Conservation (phyloP, 2,888 invertebrate genomes). For the Creontiades dilutus region DNA sequence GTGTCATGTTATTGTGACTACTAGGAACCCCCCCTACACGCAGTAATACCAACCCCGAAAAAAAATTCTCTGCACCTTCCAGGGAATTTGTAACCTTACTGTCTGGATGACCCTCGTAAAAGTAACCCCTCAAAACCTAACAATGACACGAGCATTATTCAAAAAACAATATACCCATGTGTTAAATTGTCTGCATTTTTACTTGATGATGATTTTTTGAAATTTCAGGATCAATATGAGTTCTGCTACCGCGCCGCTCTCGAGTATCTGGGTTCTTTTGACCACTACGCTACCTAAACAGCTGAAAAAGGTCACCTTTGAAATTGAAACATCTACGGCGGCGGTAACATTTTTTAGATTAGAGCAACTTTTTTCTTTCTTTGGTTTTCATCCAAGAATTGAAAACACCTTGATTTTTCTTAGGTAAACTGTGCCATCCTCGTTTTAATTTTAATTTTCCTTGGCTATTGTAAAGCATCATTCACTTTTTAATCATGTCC, state of each 20-base stretch:
- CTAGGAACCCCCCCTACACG: too few relatives aligned
- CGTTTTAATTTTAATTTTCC: constrained; percentile 8
- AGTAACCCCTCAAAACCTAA: too few relatives aligned
- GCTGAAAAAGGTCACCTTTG: not conserved
- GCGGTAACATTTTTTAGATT: constrained; percentile 34
- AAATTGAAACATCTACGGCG: not conserved
- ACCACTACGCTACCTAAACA: constrained; percentile 93
- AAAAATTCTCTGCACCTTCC: too few relatives aligned
- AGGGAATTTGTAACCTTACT: too few relatives aligned
- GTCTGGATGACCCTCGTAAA: too few relatives aligned
- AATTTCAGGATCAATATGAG: constrained; percentile 97
- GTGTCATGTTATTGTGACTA: too few relatives aligned
- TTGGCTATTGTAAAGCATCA: constrained; percentile 21
- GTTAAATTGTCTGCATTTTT: too few relatives aligned
- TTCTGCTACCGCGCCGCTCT: constrained; percentile 99
- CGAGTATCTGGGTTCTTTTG: constrained; percentile 98
- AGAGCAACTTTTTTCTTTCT: constrained; percentile 28
- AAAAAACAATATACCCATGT: too few relatives aligned
- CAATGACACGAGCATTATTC: too few relatives aligned
- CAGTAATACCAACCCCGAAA: too few relatives aligned
- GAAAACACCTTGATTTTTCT: constrained; percentile 43
- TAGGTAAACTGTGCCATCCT: constrained; percentile 45
- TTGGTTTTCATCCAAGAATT: constrained; percentile 12
- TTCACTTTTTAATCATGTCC: constrained; percentile 44
- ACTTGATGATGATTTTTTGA: constrained; percentile 60